phyloP scores from a whole-genome alignment of 2,888 invertebrate species.

The Amphimallon solstitiale region DNA sequence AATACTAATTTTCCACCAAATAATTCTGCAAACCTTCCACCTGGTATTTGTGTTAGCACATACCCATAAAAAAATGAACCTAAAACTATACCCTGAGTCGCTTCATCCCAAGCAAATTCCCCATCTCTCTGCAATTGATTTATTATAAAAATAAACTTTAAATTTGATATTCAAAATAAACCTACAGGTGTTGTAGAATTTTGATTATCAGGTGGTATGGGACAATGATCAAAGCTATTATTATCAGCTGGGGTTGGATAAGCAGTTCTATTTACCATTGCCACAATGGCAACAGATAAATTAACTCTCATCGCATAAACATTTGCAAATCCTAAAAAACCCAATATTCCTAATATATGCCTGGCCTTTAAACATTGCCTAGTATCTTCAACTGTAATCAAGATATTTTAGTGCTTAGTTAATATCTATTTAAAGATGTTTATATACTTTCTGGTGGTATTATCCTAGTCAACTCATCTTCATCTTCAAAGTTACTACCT shows the following conservation, averaged over 20 bases:
- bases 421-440: neutral
- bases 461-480: constrained; percentile 61
- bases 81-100: constrained; percentile 81
- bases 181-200: constrained; percentile 33
- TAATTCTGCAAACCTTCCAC: constrained; percentile 84
- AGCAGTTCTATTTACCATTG: constrained; percentile 87
- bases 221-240: constrained; percentile 72
- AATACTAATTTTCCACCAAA: constrained; percentile 90
- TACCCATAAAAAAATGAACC: constrained; percentile 88
- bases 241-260: constrained; percentile 66
- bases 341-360: constrained; percentile 82
- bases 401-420: neutral
- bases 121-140: constrained; percentile 68
- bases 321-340: constrained; percentile 88
- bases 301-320: constrained; percentile 92
- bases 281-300: constrained; percentile 92
- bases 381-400: constrained; percentile 67
- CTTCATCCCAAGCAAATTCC: constrained; percentile 82
- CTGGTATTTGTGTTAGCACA: constrained; percentile 83
- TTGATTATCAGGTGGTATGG: constrained; percentile 53
- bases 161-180: neutral
- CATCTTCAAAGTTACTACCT: constrained; percentile 54
- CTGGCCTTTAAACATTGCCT: constrained; percentile 77
- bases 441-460: constrained; percentile 54
- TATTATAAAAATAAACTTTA: neutral